Base-by-base conservation (phyloP, 2,888 invertebrate species). In the Neoaliturus tenellus region DNA sequence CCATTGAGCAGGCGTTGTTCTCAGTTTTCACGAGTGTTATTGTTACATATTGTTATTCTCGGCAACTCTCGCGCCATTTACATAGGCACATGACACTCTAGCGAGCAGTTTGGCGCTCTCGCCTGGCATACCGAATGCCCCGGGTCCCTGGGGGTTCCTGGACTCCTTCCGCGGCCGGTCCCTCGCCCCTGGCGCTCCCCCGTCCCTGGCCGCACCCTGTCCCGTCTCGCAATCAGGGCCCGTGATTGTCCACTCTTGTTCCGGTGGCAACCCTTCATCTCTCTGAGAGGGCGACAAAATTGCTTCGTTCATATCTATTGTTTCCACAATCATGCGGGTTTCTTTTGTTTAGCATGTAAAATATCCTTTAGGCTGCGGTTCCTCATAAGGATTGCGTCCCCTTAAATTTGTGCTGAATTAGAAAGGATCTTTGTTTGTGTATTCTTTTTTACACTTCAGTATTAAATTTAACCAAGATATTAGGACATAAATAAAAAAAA, bases 21-120 rank as follows among this genome's bases (percentile, higher is more conserved):
- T 62, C 28, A 62, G 62, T 62, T 62, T 62, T 31, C 62, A 28
- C 62, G 62, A 28, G 62, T 62, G 51, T 51, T 51, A 51, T 62
- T 28, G 62, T 62, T 62, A 62, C 62, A 62, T 62, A 62, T 62
- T 62, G 28, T 62, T 62, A 62, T 62, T 62, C 62, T 62, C 55
- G 28, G 31, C 31, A 62, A 62, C 62, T 62, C 62, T 62, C 62
- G 31, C 62, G 62, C 62, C 62, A 62, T 62, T 62, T 62, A 62
- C 62, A 31, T 62, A 62, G 62, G 14, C 28, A 62, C 62, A 62
- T 62, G 62, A 62, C 62, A 62, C 62, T 31, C 62, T 10, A 17
- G 62, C 31, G 62, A 28, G 62, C 62, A 12, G 62, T 62, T 62
- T 62, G 62, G 62, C 12, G 25, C 20, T 23, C 51, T 23, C 23